phyloP scores from a whole-genome alignment of 2,888 invertebrate genomes.

The Volucella inanis region DNA sequence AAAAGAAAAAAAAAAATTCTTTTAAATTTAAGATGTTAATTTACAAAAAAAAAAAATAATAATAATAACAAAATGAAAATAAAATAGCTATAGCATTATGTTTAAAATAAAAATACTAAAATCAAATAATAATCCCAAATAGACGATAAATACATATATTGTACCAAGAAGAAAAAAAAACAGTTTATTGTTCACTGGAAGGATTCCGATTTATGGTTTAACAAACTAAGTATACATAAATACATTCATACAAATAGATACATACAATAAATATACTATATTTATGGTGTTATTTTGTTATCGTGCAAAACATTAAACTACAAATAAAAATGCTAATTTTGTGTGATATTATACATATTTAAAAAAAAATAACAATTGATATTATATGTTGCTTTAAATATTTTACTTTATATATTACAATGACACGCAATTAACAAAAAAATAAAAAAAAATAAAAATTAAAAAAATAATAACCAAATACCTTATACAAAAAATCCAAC shows the following conservation, averaged over 20 bases:
- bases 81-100: conserved; percentile 24
- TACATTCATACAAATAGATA: no score
- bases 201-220: conserved; percentile 49
- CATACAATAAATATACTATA: conserved; percentile 26
- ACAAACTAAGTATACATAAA: conserved; percentile 14
- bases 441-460: conserved; percentile 29
- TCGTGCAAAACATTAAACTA: conserved; percentile 43
- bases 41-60: conserved; percentile 19
- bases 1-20: conserved; percentile 31
- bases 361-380: conserved; percentile 43
- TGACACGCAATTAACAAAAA: conserved; percentile 59
- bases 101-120: conserved; percentile 16
- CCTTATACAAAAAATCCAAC: conserved; percentile 3
- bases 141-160: conserved; percentile 24
- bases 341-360: conserved; percentile 71
- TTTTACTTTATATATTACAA: conserved; percentile 43
- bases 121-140: conserved; percentile 27
- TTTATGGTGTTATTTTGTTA: conserved; percentile 47
- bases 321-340: conserved; percentile 61
- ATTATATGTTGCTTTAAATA: conserved; percentile 63
- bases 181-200: conserved; percentile 57
- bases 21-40: conserved; percentile 46
- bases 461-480: conserved; percentile 14
- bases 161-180: conserved; percentile 10
- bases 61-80: conserved; percentile 8